Base-by-base conservation (phyloP, 2,888 invertebrate species). In the Antheraea yamamai region DNA sequence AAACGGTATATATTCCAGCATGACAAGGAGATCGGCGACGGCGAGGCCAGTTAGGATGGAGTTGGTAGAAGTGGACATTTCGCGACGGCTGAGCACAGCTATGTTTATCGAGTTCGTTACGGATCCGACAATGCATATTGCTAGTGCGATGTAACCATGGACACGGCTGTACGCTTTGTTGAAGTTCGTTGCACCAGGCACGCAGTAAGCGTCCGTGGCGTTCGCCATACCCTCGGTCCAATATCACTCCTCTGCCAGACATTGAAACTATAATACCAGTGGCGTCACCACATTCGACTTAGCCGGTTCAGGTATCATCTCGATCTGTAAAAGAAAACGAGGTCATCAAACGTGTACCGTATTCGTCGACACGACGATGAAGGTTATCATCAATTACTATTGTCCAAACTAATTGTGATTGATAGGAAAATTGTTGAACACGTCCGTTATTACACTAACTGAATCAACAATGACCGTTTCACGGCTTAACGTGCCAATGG, bases 1-100 rank as follows among this genome's bases (percentile, higher is more conserved):
- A 88, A 97, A 98, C 0, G 99, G 98, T 79, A 99, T 97, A 90
- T 99, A 99, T 84, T 98, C 98, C 83, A 99, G 95, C 97, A 99
- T 99, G 23, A 99, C 98, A n/a, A 98, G 95, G 55, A 99, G 96
- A 89, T 99, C 99, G 23, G 99, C 98, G 14, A 98, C 97, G 0
- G 99, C 99, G 52, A 98, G 95, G 8, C 97, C 98, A 0, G 98
- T 98, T 66, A 99, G 96, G 77, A 99, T 98, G 74, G 97, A 96
- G 92, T 99, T 99, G 51, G 98, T 99, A 4, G 99, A 97, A 76
- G 98, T 98, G 78, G 96, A 95, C 98, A 99, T 99, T 90, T 98
- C 98, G 52, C 97, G 96, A 20, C 98, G 96, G 14, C 98, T 97
- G 74, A 99, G 95, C 18, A 99, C 98, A 66, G 97, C 97, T 78